A percentile compares a stretch with the other conserved stretches of the same genome.
These are phyloP conservation scores for Drosophila nigrodunni DNA, from an alignment of 1,140 invertebrate species.

Conservation along the genomic window DNA sequence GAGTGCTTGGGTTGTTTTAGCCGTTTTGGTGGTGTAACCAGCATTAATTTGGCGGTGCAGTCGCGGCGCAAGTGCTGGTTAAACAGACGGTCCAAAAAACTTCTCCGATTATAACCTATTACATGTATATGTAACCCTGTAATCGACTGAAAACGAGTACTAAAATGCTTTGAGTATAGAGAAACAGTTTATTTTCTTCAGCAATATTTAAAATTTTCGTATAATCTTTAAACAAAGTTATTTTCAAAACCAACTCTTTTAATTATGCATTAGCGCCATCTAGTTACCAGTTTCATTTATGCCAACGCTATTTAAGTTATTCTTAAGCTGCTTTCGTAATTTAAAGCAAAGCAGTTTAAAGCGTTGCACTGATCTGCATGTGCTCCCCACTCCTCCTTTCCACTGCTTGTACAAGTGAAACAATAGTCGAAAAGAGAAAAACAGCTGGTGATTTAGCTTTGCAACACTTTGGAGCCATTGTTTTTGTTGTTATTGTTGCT, in stretches of 20 bases:
- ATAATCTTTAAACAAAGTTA: too few relatives aligned
- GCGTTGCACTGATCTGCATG: background rate
- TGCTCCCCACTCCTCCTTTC: background rate
- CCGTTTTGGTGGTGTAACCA: background rate
- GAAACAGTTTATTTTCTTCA: too few relatives aligned
- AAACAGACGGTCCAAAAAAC: background rate
- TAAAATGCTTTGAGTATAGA: too few relatives aligned
- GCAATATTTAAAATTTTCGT: too few relatives aligned
- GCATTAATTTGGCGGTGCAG: background rate
- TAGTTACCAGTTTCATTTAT: too few relatives aligned
- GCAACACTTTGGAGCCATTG: conserved; percentile 39
- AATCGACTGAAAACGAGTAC: too few relatives aligned
- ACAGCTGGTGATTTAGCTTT: conserved; percentile 41
- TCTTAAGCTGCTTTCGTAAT: background rate
- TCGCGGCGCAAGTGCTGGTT: background rate
- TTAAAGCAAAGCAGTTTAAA: background rate
- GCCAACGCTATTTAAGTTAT: background rate
- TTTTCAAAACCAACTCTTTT: too few relatives aligned
- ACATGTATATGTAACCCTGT: too few relatives aligned
- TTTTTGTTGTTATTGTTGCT: conserved; percentile 53
- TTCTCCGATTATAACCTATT: too few relatives aligned
- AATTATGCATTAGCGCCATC: too few relatives aligned
- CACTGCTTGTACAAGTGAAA: conserved; percentile 9
- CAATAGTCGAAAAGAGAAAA: conserved; percentile 21
- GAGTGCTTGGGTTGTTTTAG: background rate